Evolutionary conservation across 2,888 invertebrate genomes (phyloP), one percentile per base, ranked within the genome.

Genomic region (Adineta ricciae): DNA sequence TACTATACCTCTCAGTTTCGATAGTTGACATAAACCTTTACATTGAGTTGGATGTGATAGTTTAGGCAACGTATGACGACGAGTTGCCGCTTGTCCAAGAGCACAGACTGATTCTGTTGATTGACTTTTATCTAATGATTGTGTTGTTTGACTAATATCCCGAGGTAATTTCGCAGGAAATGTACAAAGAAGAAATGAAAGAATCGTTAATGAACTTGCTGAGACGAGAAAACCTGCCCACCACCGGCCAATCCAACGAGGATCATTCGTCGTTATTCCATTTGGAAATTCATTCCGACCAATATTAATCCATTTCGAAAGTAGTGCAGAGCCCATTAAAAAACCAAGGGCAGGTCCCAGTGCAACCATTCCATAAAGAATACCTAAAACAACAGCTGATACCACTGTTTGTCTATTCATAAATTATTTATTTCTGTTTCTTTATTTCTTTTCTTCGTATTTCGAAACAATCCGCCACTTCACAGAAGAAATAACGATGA

Each of bases 261-360:
- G 49, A 84, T 83, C 27, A 41, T 46, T 32, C 54, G 49, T 24
- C 21, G 83, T 73, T 52, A 85, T 38, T 52, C 46, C 7, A 85
- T 21, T 4, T 52, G 21, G 24, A 78, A 32, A 36, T 73, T 46
- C 21, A 27, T 41, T 5, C 21, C 83, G 32, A 46, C 54, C 73
- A 52, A 85, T 52, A 83, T 85, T 78, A 14, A 85, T 8, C 85
- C 85, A 85, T 85, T 82, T 38, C 32, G 84, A 84, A 54, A 85
- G 41, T 24, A 85, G 49, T 19, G 49, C 27, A 32, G 54, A 78
- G 36, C 83, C 85, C 41, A 84, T 73, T 46, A 85, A 38, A 84
- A 72, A 85, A 5, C 85, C 85, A 24, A 52, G 14, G 27, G 85
- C 85, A 41, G 85, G 84, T 52, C 85, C 85, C 14, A 85, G 32